phyloP scores from a whole-genome alignment of 2,113 vertebrate species.

The Australoheros scitulus region DNA sequence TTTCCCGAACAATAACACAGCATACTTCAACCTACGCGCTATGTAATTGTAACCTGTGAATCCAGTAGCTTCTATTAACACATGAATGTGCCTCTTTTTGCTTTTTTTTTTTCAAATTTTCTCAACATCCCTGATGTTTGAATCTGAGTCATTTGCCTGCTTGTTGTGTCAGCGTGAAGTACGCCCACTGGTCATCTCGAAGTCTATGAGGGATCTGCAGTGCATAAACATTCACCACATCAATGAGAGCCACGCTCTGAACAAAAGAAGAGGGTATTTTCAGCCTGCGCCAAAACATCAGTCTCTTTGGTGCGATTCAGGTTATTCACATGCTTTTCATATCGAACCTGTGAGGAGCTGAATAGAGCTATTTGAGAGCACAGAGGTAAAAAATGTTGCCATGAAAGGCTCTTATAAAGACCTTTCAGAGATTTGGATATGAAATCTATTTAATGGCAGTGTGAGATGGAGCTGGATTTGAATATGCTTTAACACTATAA shows the following conservation, averaged over 20 bases:
- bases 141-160: slow-evolving; percentile 67
- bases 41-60: background rate
- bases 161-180: slow-evolving; percentile 43
- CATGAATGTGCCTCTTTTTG: slow-evolving; percentile 31
- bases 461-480: background rate
- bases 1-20: background rate
- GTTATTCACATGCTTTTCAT: slow-evolving; percentile 18
- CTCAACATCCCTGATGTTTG: slow-evolving; percentile 53
- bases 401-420: slow-evolving; percentile 2
- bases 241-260: slow-evolving; percentile 32
- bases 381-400: background rate
- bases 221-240: slow-evolving; percentile 44
- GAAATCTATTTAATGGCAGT: background rate
- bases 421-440: slow-evolving; percentile 3
- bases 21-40: slow-evolving; percentile 13
- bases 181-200: slow-evolving; percentile 62
- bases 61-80: slow-evolving; percentile 32
- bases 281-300: slow-evolving; percentile 12
- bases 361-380: slow-evolving; percentile 10
- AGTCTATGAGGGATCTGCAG: slow-evolving; percentile 56
- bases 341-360: background rate
- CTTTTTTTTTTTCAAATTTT: background rate
- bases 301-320: slow-evolving; percentile 10
- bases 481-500: background rate
- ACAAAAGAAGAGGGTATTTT: slow-evolving; percentile 28